A percentile compares a stretch with the other conserved stretches of the same genome.
Evolutionary conservation across 2,888 invertebrate species (phyloP).

Genomic region (Hyalella azteca): DNA sequence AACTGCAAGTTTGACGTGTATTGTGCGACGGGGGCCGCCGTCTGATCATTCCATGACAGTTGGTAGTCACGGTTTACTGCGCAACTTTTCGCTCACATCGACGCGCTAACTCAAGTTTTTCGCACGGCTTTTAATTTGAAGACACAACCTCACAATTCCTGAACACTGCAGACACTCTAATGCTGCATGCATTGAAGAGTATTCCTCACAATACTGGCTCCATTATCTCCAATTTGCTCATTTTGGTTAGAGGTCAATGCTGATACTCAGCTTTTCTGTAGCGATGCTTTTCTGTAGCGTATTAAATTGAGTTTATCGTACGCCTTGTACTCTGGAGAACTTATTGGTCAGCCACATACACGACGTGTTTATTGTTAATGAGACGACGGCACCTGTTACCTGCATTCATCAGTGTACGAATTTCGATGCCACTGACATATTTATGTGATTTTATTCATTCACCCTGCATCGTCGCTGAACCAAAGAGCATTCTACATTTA

Average conservation of each 20-base stretch:
- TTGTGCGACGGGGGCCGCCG: neutral
- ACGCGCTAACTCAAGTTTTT: neutral
- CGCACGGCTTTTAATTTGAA: neutral
- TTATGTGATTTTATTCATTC: too few relatives aligned
- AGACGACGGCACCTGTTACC: too few relatives aligned
- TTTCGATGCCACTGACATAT: too few relatives aligned
- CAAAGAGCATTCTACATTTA: neutral
- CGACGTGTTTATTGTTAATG: too few relatives aligned
- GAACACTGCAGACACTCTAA: neutral
- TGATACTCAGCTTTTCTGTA: neutral
- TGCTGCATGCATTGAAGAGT: neutral
- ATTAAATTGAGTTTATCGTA: neutral
- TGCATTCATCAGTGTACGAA: too few relatives aligned
- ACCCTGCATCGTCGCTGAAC: neutral
- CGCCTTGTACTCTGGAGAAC: too few relatives aligned
- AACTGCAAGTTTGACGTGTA: neutral
- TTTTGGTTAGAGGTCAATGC: too few relatives aligned
- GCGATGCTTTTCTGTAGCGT: neutral
- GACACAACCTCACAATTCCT: neutral
- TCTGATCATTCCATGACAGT: neutral
- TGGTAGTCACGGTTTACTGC: neutral
- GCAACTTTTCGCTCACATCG: neutral
- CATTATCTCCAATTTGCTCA: too few relatives aligned
- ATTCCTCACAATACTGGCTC: neutral
- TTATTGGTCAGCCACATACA: too few relatives aligned